Evolutionary conservation across 92 coral and sea anemone species (phyloP).

Genomic region (Bergia puertoricense): DNA sequence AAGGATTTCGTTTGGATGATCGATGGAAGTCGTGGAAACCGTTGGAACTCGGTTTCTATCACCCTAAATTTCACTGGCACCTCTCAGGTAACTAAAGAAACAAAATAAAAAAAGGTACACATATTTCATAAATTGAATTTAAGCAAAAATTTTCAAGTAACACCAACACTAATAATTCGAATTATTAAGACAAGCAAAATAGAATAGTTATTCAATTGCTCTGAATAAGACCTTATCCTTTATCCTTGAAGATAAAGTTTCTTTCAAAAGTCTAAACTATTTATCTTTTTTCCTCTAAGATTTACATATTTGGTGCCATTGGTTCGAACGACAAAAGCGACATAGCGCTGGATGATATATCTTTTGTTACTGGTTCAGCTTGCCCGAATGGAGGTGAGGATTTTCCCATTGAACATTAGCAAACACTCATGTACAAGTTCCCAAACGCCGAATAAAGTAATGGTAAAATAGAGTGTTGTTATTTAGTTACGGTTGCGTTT

Average conservation of each 20-base stretch:
- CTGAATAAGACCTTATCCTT: no score
- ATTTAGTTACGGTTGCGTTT: no score
- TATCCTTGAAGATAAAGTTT: no score
- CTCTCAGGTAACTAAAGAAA: neutral
- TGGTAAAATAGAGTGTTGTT: no score
- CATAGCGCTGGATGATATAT: conserved; percentile 33
- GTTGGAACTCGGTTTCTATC: conserved; percentile 12
- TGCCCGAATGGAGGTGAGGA: conserved; percentile 23
- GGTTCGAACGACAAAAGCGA: conserved; percentile 31
- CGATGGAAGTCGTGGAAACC: conserved; percentile 1
- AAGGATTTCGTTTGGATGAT: neutral
- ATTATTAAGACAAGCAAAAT: no score
- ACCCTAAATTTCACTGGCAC: neutral
- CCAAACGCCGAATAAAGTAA: no score
- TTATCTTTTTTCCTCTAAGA: neutral
- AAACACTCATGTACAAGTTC: neutral
- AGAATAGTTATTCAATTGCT: no score
- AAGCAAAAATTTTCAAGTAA: no score
- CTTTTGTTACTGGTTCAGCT: conserved; percentile 5
- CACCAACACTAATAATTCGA: no score
- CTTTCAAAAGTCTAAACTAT: neutral
- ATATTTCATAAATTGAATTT: neutral
- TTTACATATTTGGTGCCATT: conserved; percentile 25
- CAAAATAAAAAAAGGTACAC: neutral
- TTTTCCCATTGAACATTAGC: no score